Evolutionary conservation across 2,113 vertebrate genomes (phyloP), one percentile per base, ranked within the genome.

Genomic region (Pholis gunnellus): DNA sequence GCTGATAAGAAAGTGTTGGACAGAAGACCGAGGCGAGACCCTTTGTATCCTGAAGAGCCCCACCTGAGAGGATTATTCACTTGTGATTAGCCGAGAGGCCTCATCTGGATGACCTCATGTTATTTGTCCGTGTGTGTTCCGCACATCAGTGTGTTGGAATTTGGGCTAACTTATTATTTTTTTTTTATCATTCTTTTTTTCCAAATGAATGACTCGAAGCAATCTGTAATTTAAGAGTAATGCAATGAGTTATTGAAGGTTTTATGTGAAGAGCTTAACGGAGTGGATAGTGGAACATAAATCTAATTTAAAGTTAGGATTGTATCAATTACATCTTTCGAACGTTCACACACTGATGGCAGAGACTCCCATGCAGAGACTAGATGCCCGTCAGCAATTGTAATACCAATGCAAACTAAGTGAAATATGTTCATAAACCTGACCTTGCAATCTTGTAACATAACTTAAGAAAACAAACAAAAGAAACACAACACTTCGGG

Each of bases 1-100:
- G 15, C 34, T 73, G 80, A 86, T 83, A 78, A 70, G 42, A 66
- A 31, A 1, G 10, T 14, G 42, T 48, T 44, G 67, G 78, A 46
- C 40, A 54, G 18, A 57, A 46, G n/a, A n/a, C n/a, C n/a, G 48
- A 68, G 27, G 60, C 10, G 36, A 64, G 27, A 79, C 18, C 20
- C 38, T 63, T 72, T 75, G 71, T 27, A 64, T 50, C 31, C 59
- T 27, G 60, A 72, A 66, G 40, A 75, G 44, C 46, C 25, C 11
- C 31, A 2, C n/a, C 15, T 65, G 13, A 36, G 34, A 69, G 54
- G 56, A 36, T 36, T 42, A 75, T 68, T 69, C 34, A 27, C 15
- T 52, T 71, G 57, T 67, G 79, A 74, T 77, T 29, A 77, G 20
- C 17, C 17, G 10, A 65, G 48, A 73, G 13, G 40, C 25, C 60